Evolutionary conservation across 2,113 vertebrate species (phyloP).

Genomic region (Oryctolagus cuniculus): DNA sequence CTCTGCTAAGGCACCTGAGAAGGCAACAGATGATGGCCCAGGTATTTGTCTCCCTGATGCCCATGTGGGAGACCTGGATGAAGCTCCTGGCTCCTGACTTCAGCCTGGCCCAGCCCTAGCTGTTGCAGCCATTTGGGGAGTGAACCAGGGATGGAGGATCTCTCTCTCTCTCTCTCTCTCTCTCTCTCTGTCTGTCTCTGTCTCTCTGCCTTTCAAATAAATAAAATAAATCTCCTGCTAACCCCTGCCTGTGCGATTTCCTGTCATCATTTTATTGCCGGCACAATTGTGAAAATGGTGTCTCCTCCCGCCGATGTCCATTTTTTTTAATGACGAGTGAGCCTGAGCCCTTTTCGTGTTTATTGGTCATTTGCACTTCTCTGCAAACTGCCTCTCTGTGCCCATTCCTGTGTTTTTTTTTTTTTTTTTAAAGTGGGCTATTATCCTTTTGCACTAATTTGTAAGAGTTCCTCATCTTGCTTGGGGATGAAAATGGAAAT

Average conservation of each 20-base stretch:
- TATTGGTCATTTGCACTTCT: not conserved
- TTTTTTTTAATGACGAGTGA: not conserved
- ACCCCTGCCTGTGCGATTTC: fast-evolving
- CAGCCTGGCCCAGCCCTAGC: too few species aligned
- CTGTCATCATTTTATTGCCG: constrained; percentile 29
- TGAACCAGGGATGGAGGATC: too few species aligned
- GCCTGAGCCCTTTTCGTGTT: constrained; percentile 50
- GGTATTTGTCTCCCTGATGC: too few species aligned
- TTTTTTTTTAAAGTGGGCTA: not conserved
- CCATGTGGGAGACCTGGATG: too few species aligned
- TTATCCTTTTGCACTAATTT: constrained; percentile 63
- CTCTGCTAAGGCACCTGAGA: too few species aligned
- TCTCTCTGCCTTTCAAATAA: too few species aligned
- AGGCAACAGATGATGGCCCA: too few species aligned
- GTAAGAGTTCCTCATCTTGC: not conserved
- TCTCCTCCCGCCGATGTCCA: not conserved
- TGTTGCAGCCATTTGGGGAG: too few species aligned
- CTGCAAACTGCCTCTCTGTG: not conserved
- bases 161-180: too few species aligned
- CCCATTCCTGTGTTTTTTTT: not conserved
- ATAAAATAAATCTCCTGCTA: not conserved
- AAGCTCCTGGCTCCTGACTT: too few species aligned
- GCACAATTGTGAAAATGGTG: constrained; percentile 3
- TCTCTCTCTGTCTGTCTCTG: too few species aligned
- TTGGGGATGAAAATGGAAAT: constrained; percentile 45